phyloP scores from a whole-genome alignment of 2,797 vertebrate species.

The Monodelphis domestica region DNA sequence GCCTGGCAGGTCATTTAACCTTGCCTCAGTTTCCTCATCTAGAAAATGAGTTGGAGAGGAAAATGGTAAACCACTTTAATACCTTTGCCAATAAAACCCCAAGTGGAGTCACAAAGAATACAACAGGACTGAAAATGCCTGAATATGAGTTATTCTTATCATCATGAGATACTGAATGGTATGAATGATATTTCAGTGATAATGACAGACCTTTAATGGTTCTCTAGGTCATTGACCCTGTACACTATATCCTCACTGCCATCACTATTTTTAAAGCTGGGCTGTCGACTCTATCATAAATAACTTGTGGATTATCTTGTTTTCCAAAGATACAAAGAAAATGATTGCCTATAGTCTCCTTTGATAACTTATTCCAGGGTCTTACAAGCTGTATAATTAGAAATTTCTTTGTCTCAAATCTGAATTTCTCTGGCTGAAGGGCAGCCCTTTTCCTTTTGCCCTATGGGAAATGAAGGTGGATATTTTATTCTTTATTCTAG shows the following conservation, averaged over 20 bases:
- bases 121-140: no score
- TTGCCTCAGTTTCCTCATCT: no score
- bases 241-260: not conserved
- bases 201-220: not conserved
- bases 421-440: not conserved
- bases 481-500: not conserved
- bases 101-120: no score
- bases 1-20: no score
- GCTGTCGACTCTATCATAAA: constrained; percentile 20
- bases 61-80: no score
- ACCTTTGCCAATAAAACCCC: no score
- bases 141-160: not conserved
- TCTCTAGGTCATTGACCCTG: not conserved
- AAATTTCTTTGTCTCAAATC: constrained; percentile 7
- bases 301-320: constrained; percentile 14
- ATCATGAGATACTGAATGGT: not conserved
- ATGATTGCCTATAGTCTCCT: constrained; percentile 20
- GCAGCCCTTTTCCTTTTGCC: constrained; percentile 24
- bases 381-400: not conserved
- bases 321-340: constrained; percentile 43
- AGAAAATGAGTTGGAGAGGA: no score
- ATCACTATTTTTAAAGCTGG: constrained; percentile 36
- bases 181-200: not conserved
- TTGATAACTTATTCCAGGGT: constrained; percentile 34
- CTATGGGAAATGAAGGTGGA: not conserved